phyloP scores from a whole-genome alignment of 2,113 vertebrate genomes.

The Columba janthina region DNA sequence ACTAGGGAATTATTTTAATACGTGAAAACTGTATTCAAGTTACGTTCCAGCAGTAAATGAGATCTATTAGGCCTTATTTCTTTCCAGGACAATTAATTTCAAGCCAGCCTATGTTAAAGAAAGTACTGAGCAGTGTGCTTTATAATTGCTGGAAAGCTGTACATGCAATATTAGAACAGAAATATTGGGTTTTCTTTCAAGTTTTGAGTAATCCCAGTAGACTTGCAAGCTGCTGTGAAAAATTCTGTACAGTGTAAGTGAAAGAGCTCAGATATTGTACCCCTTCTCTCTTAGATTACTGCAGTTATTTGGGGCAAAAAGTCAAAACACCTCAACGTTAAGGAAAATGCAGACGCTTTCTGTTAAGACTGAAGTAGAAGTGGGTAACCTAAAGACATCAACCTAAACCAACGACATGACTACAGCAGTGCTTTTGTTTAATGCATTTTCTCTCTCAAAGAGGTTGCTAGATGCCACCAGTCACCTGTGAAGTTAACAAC shows the following conservation, averaged over 20 bases:
- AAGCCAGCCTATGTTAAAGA: constrained; percentile 24
- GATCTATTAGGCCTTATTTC: not conserved
- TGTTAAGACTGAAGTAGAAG: not conserved
- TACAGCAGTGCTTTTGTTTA: not conserved
- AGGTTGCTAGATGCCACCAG: not conserved
- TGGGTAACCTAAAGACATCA: not conserved
- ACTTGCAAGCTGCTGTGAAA: not conserved
- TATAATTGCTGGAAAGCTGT: constrained; percentile 29
- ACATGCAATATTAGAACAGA: not conserved
- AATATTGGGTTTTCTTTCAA: constrained; percentile 31
- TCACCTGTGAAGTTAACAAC: not conserved
- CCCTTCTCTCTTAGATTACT: not conserved
- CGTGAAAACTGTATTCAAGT: constrained; percentile 14
- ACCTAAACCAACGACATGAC: not conserved
- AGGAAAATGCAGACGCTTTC: not conserved
- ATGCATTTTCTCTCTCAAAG: not conserved
- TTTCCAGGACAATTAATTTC: constrained; percentile 41
- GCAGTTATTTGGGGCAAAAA: not conserved
- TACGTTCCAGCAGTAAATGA: constrained; percentile 21
- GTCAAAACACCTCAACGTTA: not conserved
- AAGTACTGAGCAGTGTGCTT: not conserved
- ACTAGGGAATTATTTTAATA: constrained; percentile 27
- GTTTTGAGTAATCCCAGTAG: constrained; percentile 23
- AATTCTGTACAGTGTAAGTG: not conserved
- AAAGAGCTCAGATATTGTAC: not conserved